Base-by-base conservation (phyloP, 2,888 invertebrate species). In the Synanthedon andrenaeformis region DNA sequence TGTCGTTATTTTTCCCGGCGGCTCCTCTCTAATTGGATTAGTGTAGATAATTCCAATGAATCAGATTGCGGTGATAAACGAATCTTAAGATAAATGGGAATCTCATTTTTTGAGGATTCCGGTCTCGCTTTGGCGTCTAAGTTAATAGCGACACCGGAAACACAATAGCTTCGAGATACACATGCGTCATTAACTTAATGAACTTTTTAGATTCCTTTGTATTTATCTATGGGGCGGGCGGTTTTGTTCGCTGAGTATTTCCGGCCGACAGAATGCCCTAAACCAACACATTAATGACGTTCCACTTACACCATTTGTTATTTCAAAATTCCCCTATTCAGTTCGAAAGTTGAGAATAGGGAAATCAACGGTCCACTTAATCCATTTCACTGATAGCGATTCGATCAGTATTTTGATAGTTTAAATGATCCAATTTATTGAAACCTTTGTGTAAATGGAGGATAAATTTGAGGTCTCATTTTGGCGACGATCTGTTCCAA, bases 231-330 rank as follows among this genome's bases (percentile, higher is more conserved):
- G 13, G 45, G 8, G 45, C 13, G 13, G 45, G 61, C 58, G 63
- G 65, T 68, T 67, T 69, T 77, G 74, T 74, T 73, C 60, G 64
- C 65, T 59, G 58, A 70, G 69, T 62, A 70, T 69, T 73, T 70
- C 72, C 71, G 70, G 62, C 63, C 67, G 69, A 65, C 72, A 70
- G 63, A 62, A 63, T 59, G 63, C 59, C 76, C 76, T 76, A 74
- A 74, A 71, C 70, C 67, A 76, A 76, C 75, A 78, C 67, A 65
- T 68, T 74, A 76, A 77, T 76, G 71, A 74, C 67, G 66, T 67
- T 63, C 69, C 70, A 71, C 70, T 74, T 70, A 65, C 69, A 65
- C 66, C 66, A 19, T 49, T 17, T 49, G 49, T 49, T 49, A 49
- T 49, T 71, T 65, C 61, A 58, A 69, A 66, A 55, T 54, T 57